These are phyloP conservation scores for Portunus trituberculatus DNA, from an alignment of 1,140 invertebrate species.

Conservation along the genomic window DNA sequence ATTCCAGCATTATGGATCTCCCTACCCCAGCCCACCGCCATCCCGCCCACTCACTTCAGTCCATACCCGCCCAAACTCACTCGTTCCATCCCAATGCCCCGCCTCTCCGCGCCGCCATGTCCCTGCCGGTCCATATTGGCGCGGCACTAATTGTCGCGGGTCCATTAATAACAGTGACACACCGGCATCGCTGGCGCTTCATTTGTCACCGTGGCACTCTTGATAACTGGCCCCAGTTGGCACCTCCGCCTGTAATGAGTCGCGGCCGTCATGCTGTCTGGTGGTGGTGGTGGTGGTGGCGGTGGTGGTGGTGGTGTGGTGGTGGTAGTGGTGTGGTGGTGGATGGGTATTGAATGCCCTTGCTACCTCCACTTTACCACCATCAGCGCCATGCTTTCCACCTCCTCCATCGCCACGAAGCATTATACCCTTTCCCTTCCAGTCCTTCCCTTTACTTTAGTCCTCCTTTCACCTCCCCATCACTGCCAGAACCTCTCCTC, in stretches of 20 bases:
- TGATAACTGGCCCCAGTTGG: constrained; percentile 52
- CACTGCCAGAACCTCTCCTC: neutral
- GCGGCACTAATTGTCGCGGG: constrained; percentile 52
- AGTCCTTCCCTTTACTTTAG: too few relatives aligned
- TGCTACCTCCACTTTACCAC: too few relatives aligned
- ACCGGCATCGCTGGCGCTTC: constrained; percentile 45
- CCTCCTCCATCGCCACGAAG: too few relatives aligned
- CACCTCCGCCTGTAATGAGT: constrained; percentile 33
- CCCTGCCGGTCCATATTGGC: constrained; percentile 28
- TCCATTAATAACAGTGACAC: constrained; percentile 65
- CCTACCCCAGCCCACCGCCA: neutral
- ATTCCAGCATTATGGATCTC: neutral
- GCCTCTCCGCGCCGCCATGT: neutral
- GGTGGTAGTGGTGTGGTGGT: neutral
- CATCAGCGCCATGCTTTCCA: too few relatives aligned
- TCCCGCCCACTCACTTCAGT: neutral
- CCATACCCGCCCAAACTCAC: neutral
- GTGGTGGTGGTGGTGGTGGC: neutral
- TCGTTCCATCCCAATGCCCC: neutral
- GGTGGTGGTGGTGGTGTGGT: neutral
- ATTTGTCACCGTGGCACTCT: constrained; percentile 56
- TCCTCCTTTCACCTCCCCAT: neutral
- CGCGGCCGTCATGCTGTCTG: neutral
- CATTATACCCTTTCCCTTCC: too few relatives aligned
- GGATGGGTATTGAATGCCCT: too few relatives aligned